phyloP scores from a whole-genome alignment of 2,888 invertebrate species.

The Drosophila kanekoi region DNA sequence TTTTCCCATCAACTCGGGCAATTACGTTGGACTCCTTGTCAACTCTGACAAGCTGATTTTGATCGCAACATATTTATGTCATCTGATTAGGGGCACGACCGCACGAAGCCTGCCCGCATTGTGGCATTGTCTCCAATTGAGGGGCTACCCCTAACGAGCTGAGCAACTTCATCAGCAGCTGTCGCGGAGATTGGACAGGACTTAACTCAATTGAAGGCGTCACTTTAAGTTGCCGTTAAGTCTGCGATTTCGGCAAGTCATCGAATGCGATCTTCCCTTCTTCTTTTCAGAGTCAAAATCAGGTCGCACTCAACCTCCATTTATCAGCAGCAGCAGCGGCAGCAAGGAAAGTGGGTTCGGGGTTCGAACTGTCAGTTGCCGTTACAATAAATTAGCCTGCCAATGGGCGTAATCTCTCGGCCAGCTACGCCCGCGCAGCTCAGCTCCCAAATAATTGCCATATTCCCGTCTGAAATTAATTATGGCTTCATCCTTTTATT shows the following conservation, averaged over 20 bases:
- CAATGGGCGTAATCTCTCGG: conserved; percentile 44
- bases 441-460: conserved; percentile 1
- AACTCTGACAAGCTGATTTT: conserved; percentile 56
- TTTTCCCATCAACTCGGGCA: conserved; percentile 52
- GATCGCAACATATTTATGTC: conserved; percentile 66
- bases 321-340: conserved; percentile 66
- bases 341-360: conserved; percentile 59
- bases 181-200: neutral
- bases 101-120: conserved; percentile 18
- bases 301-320: conserved; percentile 65
- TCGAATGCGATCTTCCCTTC: conserved; percentile 22
- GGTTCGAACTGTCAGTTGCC: conserved; percentile 66
- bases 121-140: conserved; percentile 4
- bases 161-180: conserved; percentile 40
- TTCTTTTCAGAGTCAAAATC: conserved; percentile 41
- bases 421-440: conserved; percentile 41
- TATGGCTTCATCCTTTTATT: conserved; percentile 52
- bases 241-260: conserved; percentile 67
- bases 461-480: conserved; percentile 58
- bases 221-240: conserved; percentile 70
- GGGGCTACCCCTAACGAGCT: conserved; percentile 39
- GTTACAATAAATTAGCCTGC: conserved; percentile 76
- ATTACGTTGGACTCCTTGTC: conserved; percentile 39
- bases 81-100: conserved; percentile 60
- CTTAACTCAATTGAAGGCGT: conserved; percentile 37